These are phyloP conservation scores for Griposia aprilina DNA, from an alignment of 2,888 invertebrate genomes.

Conservation along the genomic window DNA sequence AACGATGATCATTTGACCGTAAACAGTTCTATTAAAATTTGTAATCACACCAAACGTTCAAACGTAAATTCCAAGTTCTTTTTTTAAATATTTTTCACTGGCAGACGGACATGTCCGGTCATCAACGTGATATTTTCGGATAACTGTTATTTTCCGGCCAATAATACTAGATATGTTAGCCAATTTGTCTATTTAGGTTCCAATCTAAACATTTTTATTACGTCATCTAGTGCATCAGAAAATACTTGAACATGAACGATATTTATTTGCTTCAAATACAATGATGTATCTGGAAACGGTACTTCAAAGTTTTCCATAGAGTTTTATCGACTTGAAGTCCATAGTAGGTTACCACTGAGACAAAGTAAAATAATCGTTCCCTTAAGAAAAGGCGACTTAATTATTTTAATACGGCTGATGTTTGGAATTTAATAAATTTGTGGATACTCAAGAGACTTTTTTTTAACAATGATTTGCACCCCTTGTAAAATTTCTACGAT, in stretches of 20 bases:
- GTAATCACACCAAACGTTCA: conserved; percentile 33
- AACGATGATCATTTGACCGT: conserved; percentile 27
- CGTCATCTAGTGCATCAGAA: conserved; percentile 1
- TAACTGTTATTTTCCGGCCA: neutral
- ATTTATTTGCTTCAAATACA: conserved; percentile 26
- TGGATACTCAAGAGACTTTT: neutral
- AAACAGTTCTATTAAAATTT: conserved; percentile 53
- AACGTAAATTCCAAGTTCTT: conserved; percentile 6
- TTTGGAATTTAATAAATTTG: neutral
- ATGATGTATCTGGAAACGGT: conserved; percentile 1
- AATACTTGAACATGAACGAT: conserved; percentile 17
- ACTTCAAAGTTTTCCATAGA: neutral
- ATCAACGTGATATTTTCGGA: conserved; percentile 21
- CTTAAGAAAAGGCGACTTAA: no score
- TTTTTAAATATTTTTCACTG: conserved; percentile 8
- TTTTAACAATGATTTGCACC: neutral
- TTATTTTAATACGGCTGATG: neutral
- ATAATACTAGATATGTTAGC: conserved; percentile 20
- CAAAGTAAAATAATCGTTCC: neutral
- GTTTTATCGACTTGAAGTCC: neutral
- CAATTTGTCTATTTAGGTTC: conserved; percentile 14
- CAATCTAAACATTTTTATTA: conserved; percentile 36
- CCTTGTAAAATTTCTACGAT: neutral
- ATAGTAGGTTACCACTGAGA: neutral
- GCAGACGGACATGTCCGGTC: conserved; percentile 26